Conservation (phyloP, 2,113 vertebrate genomes). For the Halichoerus grypus region DNA sequence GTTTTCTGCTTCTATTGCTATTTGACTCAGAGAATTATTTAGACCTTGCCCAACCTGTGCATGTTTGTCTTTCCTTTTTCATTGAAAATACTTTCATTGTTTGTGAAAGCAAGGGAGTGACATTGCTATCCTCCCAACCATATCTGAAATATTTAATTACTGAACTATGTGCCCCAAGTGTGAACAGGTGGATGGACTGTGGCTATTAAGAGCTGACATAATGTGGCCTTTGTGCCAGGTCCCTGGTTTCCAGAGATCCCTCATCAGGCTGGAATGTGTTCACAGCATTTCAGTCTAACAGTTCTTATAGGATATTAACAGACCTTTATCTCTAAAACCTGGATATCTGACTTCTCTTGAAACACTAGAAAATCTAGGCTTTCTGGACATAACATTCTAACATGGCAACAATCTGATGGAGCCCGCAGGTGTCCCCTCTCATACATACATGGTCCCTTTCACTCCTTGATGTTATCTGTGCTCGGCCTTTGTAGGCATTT, state of each 20-base stretch:
- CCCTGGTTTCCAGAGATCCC: neutral
- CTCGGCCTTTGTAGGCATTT: neutral
- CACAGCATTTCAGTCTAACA: constrained; percentile 14
- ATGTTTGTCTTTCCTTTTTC: neutral
- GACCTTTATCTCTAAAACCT: constrained; percentile 37
- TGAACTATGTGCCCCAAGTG: neutral
- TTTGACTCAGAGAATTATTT: neutral
- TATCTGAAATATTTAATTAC: constrained; percentile 49
- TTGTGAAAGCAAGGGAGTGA: neutral
- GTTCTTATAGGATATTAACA: neutral
- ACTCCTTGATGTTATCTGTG: neutral
- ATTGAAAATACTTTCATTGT: neutral
- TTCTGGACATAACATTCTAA: neutral
- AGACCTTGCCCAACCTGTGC: neutral
- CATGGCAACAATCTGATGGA: neutral
- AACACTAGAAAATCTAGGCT: neutral
- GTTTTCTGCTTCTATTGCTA: neutral
- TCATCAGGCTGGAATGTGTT: neutral
- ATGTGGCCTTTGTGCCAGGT: constrained; percentile 42
- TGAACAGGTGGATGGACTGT: neutral
- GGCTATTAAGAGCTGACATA: neutral
- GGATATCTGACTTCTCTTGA: neutral
- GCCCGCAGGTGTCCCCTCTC: neutral
- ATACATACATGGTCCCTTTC: neutral
- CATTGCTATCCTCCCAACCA: constrained; percentile 1